phyloP scores from a whole-genome alignment of 2,797 vertebrate genomes.

The Argyrosomus regius region DNA sequence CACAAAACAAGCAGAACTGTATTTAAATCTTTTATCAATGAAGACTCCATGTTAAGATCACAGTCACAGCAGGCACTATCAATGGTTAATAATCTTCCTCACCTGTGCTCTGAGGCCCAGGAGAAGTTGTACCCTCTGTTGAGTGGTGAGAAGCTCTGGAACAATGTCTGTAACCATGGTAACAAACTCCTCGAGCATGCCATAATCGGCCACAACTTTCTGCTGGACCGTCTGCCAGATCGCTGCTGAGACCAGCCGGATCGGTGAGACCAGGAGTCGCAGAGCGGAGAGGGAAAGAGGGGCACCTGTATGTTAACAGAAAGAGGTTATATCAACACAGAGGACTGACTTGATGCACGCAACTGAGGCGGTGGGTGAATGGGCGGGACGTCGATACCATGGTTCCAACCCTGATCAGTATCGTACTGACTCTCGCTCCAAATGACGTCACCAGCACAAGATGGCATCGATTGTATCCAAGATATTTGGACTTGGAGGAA shows the following conservation, averaged over 20 bases:
- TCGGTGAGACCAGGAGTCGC: constrained; percentile 66
- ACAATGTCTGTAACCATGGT: constrained; percentile 72
- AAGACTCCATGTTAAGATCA: too few relatives aligned
- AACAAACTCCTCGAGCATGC: constrained; percentile 83
- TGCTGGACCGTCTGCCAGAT: constrained; percentile 79
- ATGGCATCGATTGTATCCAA: too few relatives aligned
- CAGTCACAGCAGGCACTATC: background rate
- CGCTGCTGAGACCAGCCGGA: constrained; percentile 78
- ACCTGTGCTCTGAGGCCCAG: constrained; percentile 86
- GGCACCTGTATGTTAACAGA: constrained; percentile 39
- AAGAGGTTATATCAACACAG: background rate
- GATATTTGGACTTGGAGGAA: too few relatives aligned
- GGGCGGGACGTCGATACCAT: too few relatives aligned
- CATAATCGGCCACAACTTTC: constrained; percentile 76
- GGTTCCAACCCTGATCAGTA: too few relatives aligned
- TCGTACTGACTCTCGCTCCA: too few relatives aligned
- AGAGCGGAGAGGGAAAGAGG: constrained; percentile 60
- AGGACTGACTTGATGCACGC: background rate
- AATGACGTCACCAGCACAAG: too few relatives aligned
- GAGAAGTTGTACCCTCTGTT: constrained; percentile 79
- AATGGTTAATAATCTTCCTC: constrained; percentile 11
- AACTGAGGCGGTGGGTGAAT: too few relatives aligned
- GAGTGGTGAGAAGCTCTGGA: constrained; percentile 78
- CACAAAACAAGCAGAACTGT: background rate
- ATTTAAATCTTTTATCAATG: background rate